Evolutionary conservation across 1,140 invertebrate genomes (phyloP).

Genomic region (Drosophila mojavensis): DNA sequence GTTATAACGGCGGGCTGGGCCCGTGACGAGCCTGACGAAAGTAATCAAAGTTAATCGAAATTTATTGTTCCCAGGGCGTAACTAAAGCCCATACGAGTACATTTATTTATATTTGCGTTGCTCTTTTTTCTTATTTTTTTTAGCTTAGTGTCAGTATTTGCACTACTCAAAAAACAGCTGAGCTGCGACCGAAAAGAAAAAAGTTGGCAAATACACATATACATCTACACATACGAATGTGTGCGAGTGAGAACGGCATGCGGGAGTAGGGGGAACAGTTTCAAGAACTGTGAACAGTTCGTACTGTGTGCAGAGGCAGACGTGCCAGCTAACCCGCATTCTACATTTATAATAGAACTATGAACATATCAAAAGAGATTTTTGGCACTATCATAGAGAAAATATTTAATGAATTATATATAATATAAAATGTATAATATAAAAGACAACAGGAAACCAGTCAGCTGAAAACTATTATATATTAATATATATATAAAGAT

Average conservation of each 20-base stretch:
- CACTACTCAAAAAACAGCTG: constrained; percentile 31
- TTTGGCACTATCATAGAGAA: constrained; percentile 68
- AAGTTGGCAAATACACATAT: constrained; percentile 7
- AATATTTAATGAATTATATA: constrained; percentile 38
- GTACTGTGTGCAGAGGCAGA: not conserved
- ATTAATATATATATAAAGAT: not conserved
- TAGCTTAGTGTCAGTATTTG: constrained; percentile 56
- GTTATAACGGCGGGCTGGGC: constrained; percentile 14
- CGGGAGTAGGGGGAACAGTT: not conserved
- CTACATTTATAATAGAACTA: constrained; percentile 27
- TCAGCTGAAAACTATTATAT: not conserved
- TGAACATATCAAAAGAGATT: constrained; percentile 45
- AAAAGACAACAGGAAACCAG: constrained; percentile 25
- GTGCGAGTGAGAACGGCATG: not conserved
- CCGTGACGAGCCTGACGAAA: constrained; percentile 46
- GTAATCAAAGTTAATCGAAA: constrained; percentile 71
- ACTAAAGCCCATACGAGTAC: constrained; percentile 32
- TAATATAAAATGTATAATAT: constrained; percentile 29
- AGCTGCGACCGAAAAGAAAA: constrained; percentile 18
- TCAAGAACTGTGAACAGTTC: constrained; percentile 4
- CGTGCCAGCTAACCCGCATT: constrained; percentile 21
- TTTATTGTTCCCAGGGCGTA: constrained; percentile 54
- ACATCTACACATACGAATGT: not conserved
- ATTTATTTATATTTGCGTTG: constrained; percentile 12
- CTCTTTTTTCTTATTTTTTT: constrained; percentile 11